Evolutionary conservation across 2,797 vertebrate genomes (phyloP), one percentile per base, ranked within the genome.

Genomic region (Onychomys leucogaster): DNA sequence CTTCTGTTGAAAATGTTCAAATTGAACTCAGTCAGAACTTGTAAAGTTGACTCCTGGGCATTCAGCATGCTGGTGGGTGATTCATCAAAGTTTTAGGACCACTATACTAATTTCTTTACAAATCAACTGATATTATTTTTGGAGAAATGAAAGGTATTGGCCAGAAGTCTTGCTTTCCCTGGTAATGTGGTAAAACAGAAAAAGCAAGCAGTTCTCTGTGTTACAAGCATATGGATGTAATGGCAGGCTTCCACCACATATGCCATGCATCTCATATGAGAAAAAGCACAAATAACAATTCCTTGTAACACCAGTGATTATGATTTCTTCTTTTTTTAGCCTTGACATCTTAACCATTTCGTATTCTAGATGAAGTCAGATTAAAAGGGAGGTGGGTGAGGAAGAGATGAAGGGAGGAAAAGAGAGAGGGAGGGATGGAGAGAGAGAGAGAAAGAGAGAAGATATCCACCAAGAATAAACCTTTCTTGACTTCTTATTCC

Each of bases 1-100:
- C 71, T 73, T 32, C 6, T 90, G 65, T 57, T 90, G 23, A 76
- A 75, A 96, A 82, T 41, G 12, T 10, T 49, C 80, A 94, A 81
- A 86, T 65, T 76, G 19, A 69, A 89, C 61, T 82, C 52, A 73
- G 16, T 73, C 46, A 69, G 76, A 87, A 55, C 12, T 19, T 86
- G 14, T 46, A 69, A 83, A 78, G 75, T 21, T 67, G 23, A 14
- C 52, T 76, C 4, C 65, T 32, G 32, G 5, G 2, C 91, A 46
- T 61, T 11, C 19, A 85, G 63, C 41, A 94, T 34, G 46, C 13
- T 57, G 17, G 9, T 34, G 29, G 23, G 9, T 78, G 63, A 73
- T 83, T 77, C 21, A 23, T 34, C 65, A 13, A 82, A 55, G 19
- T 29, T 86, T 96, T 71, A 92, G 52, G 59, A 67, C 37, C 6